Percentiles rank a stretch among this genome's conserved stretches.
These are phyloP conservation scores for Hyposoter didymator DNA, from an alignment of 2,888 invertebrate genomes.

Conservation along the genomic window DNA sequence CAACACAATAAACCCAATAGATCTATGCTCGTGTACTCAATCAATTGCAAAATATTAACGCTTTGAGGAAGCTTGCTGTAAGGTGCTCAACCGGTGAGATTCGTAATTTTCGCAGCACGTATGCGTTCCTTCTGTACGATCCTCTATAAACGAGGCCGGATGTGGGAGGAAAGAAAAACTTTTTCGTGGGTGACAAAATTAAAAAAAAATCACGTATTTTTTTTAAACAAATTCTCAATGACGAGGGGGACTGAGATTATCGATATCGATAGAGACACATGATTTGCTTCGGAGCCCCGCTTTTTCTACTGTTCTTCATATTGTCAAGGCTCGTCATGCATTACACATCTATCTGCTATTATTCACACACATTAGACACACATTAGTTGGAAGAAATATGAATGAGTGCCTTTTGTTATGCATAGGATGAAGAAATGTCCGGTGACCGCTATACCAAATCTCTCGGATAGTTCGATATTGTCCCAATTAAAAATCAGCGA, in stretches of 20 bases:
- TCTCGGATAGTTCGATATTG: background rate
- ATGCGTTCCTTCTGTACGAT: background rate
- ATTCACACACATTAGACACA: background rate
- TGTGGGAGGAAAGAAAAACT: background rate
- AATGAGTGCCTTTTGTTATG: conserved; percentile 43
- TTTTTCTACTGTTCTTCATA: background rate
- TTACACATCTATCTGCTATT: background rate
- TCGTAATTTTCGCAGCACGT: background rate
- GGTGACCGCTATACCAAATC: conserved; percentile 28
- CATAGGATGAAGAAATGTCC: conserved; percentile 8
- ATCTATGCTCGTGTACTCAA: too few relatives aligned
- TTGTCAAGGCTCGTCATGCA: background rate
- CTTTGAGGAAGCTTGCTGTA: background rate
- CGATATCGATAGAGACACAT: background rate
- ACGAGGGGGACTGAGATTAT: background rate
- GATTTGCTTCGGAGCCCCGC: background rate
- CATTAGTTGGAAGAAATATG: background rate
- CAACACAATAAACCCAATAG: too few relatives aligned
- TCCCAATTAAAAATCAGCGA: conserved; percentile 37
- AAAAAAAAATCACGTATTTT: background rate
- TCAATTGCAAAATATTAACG: background rate
- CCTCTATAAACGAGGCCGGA: background rate
- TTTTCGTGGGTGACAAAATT: background rate
- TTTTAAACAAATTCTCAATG: background rate
- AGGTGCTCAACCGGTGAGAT: background rate